These are phyloP conservation scores for Litocranius walleri DNA, from an alignment of 2,113 vertebrate genomes.

Conservation along the genomic window DNA sequence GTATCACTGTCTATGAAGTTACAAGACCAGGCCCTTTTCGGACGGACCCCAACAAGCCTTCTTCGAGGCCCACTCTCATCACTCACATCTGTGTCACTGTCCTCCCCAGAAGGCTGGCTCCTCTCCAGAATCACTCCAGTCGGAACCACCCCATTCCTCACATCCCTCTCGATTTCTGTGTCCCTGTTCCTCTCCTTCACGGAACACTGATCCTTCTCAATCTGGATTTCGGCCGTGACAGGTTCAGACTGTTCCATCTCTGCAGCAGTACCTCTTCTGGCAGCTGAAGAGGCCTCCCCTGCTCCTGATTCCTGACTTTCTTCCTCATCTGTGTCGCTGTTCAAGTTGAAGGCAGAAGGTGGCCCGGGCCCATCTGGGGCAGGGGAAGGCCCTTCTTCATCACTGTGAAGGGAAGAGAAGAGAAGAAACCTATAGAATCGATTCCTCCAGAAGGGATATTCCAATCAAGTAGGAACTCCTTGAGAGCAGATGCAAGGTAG, in stretches of 20 bases:
- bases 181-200: not conserved
- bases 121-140: not conserved
- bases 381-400: constrained; percentile 67
- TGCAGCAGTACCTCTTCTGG: not conserved
- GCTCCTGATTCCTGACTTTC: not conserved
- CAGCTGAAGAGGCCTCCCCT: not conserved
- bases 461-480: not conserved
- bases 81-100: constrained; percentile 48
- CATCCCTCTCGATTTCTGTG: not conserved
- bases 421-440: not conserved
- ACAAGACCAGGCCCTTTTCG: not conserved
- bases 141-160: not conserved
- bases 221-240: not conserved
- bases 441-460: not conserved
- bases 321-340: constrained; percentile 69
- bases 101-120: not conserved
- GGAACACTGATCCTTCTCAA: not conserved
- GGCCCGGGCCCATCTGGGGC: not conserved
- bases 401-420: constrained; percentile 57
- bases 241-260: not conserved
- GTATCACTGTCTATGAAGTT: constrained; percentile 34
- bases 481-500: not conserved
- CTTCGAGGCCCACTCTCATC: not conserved
- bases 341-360: constrained; percentile 51
- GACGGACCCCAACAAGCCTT: not conserved